Evolutionary conservation across 1,140 invertebrate species (phyloP).

Genomic region (Dreissena polymorpha): DNA sequence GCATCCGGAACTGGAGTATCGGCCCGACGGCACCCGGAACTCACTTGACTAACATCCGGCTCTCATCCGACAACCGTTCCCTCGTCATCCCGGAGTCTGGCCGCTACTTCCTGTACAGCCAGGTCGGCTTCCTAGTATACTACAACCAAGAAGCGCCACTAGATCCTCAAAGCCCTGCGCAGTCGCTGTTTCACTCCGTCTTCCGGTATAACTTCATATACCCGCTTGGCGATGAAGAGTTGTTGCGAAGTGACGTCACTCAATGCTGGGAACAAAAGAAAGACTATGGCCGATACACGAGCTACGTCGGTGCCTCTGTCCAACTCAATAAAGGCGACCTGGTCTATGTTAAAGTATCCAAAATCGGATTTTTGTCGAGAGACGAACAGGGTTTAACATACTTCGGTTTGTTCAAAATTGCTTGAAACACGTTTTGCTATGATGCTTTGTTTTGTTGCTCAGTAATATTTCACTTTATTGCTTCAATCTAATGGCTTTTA

Average conservation of each 20-base stretch:
- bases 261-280: conserved; percentile 51
- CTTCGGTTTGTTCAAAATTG: conserved; percentile 42
- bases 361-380: conserved; percentile 2
- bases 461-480: too few relatives aligned
- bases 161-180: background rate
- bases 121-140: too few relatives aligned
- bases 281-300: conserved; percentile 45
- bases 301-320: conserved; percentile 37
- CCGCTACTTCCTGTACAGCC: too few relatives aligned
- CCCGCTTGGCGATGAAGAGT: conserved; percentile 22
- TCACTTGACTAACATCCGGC: too few relatives aligned
- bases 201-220: conserved; percentile 28
- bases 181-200: conserved; percentile 27
- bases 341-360: conserved; percentile 29
- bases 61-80: too few relatives aligned
- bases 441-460: too few relatives aligned
- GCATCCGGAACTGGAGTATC: too few relatives aligned
- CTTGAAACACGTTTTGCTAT: conserved; percentile 5
- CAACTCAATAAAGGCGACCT: conserved; percentile 45
- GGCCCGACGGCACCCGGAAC: too few relatives aligned
- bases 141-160: too few relatives aligned
- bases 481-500: too few relatives aligned
- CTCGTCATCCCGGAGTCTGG: too few relatives aligned
- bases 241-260: conserved; percentile 27
- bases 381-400: conserved; percentile 16